A percentile compares a stretch with the other conserved stretches of the same genome.
These are phyloP conservation scores for Julus scanicus DNA, from an alignment of 2,888 invertebrate genomes.

Conservation along the genomic window DNA sequence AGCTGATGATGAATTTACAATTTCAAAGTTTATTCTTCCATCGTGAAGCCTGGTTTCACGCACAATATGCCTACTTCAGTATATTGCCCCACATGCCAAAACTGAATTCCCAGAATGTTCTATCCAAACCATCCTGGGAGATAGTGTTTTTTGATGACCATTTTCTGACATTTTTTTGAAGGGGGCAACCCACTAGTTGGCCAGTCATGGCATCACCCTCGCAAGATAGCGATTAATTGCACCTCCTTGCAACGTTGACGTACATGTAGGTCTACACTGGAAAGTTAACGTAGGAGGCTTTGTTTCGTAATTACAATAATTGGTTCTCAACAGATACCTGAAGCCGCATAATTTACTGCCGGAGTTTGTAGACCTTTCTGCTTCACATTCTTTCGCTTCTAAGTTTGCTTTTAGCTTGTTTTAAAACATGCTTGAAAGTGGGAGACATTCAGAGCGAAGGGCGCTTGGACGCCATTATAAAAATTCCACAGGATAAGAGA, in stretches of 20 bases:
- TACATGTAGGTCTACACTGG: conserved; percentile 22
- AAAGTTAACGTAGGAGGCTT: conserved; percentile 29
- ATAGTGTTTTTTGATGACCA: background rate
- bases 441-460: background rate
- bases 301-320: conserved; percentile 41
- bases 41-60: background rate
- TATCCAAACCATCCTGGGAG: background rate
- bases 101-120: background rate
- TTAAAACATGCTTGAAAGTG: background rate
- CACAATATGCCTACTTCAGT: background rate
- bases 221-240: conserved; percentile 21
- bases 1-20: background rate
- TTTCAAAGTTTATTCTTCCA: background rate
- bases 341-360: conserved; percentile 30
- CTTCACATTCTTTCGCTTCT: background rate
- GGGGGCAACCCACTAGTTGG: background rate
- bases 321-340: conserved; percentile 29
- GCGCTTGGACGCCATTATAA: background rate
- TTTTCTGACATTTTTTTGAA: conserved; percentile 12
- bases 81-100: background rate
- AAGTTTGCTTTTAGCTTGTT: background rate
- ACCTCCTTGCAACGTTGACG: background rate
- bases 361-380: conserved; percentile 32
- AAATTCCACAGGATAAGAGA: conserved; percentile 15
- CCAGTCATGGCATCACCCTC: conserved; percentile 25